A percentile compares a stretch with the other conserved stretches of the same genome.
phyloP scores from a whole-genome alignment of 2,113 vertebrate species.

The Brienomyrus brachyistius region DNA sequence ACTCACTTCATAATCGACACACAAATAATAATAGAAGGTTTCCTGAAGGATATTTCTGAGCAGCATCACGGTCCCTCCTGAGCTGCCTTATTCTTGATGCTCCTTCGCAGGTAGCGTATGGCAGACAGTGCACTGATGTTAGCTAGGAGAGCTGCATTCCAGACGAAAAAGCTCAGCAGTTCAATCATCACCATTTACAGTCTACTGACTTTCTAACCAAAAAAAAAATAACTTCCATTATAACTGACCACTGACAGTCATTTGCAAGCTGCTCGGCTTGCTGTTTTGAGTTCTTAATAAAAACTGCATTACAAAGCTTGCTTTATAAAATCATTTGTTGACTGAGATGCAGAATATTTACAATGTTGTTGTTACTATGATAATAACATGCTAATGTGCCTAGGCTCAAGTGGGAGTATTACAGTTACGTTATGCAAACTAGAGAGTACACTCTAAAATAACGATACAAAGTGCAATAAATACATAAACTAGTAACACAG shows the following conservation, averaged over 20 bases:
- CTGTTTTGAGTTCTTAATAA: neutral
- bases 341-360: neutral
- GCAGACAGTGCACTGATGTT: slow-evolving; percentile 85
- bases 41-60: neutral
- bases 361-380: neutral
- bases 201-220: neutral
- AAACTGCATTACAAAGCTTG: neutral
- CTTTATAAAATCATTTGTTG: neutral
- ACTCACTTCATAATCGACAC: neutral
- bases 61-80: slow-evolving; percentile 33
- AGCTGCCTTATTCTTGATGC: slow-evolving; percentile 42
- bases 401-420: neutral
- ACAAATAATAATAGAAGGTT: neutral
- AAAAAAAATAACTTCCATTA: neutral
- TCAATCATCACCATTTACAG: slow-evolving; percentile 6
- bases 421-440: neutral
- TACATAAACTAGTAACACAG: neutral
- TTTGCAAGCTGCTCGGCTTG: neutral
- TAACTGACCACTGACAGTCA: neutral
- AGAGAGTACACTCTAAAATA: neutral
- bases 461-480: neutral
- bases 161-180: neutral
- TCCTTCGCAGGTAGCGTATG: slow-evolving; percentile 83
- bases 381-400: neutral
- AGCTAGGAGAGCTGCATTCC: slow-evolving; percentile 77